Percentiles rank a stretch among this genome's conserved stretches.
Conservation (phyloP, 2,797 vertebrate genomes). For the Falco concolor region DNA sequence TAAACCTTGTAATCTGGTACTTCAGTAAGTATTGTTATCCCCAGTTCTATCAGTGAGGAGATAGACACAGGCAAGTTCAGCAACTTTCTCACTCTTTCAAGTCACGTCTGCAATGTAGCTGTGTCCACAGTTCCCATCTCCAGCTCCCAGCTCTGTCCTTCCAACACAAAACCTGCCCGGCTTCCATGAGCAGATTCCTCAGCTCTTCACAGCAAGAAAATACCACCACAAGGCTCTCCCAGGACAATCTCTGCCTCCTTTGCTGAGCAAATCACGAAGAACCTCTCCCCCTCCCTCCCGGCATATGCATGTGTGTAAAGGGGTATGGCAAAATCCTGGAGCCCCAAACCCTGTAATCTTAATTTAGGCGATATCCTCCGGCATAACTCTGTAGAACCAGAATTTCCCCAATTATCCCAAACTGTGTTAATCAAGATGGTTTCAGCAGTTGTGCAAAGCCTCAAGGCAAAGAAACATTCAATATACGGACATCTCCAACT, state of each 20-base stretch:
- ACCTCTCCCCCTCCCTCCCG: not conserved
- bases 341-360: not conserved
- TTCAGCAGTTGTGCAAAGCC: not conserved
- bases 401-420: not conserved
- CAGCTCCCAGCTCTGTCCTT: not conserved
- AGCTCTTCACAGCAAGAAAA: not conserved
- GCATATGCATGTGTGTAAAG: fast-evolving
- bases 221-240: not conserved
- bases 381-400: not conserved
- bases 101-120: not conserved
- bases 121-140: not conserved
- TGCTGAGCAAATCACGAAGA: not conserved
- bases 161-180: not conserved
- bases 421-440: not conserved
- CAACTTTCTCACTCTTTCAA: not conserved
- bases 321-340: not conserved
- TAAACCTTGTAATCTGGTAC: not conserved
- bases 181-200: not conserved
- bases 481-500: not conserved
- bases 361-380: not conserved
- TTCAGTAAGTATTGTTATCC: not conserved
- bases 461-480: not conserved
- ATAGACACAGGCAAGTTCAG: not conserved
- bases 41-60: not conserved
- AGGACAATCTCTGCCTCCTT: not conserved